These are phyloP conservation scores for Delia radicum DNA, from an alignment of 1,140 invertebrate species.

Conservation along the genomic window DNA sequence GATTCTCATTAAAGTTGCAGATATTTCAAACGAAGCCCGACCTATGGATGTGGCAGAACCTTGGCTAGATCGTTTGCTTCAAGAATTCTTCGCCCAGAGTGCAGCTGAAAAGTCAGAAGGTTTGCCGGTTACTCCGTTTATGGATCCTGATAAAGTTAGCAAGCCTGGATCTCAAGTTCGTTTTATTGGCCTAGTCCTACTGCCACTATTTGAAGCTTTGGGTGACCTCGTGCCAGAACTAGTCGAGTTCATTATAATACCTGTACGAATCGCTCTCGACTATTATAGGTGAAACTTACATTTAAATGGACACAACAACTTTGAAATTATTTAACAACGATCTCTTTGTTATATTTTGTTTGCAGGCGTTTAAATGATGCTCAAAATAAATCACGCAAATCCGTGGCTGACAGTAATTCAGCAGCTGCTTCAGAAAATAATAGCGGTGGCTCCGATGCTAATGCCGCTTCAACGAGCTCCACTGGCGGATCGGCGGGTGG, in stretches of 20 bases:
- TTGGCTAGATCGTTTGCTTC: constrained; percentile 77
- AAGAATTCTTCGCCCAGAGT: constrained; percentile 81
- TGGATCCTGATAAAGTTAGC: constrained; percentile 88
- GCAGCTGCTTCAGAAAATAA: constrained; percentile 60
- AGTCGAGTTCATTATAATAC: constrained; percentile 60
- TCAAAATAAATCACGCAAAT: constrained; percentile 51
- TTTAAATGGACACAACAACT: background rate
- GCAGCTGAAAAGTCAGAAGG: constrained; percentile 83
- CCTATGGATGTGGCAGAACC: constrained; percentile 84
- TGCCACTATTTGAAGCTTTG: constrained; percentile 77
- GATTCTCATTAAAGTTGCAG: constrained; percentile 84
- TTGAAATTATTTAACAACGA: background rate
- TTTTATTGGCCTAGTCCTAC: constrained; percentile 80
- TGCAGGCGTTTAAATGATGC: constrained; percentile 51
- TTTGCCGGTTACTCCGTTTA: constrained; percentile 82
- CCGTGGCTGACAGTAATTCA: constrained; percentile 63
- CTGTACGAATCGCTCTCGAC: constrained; percentile 64
- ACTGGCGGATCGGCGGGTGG: background rate
- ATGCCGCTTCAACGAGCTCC: constrained; percentile 10
- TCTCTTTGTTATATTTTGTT: background rate
- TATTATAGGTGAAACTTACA: constrained; percentile 54
- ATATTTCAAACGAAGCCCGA: constrained; percentile 84
- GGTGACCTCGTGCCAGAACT: constrained; percentile 72
- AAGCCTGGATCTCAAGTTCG: constrained; percentile 84
- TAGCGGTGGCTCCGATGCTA: constrained; percentile 44